phyloP scores from a whole-genome alignment of 1,140 invertebrate genomes.

The Cyclargus thomasi region DNA sequence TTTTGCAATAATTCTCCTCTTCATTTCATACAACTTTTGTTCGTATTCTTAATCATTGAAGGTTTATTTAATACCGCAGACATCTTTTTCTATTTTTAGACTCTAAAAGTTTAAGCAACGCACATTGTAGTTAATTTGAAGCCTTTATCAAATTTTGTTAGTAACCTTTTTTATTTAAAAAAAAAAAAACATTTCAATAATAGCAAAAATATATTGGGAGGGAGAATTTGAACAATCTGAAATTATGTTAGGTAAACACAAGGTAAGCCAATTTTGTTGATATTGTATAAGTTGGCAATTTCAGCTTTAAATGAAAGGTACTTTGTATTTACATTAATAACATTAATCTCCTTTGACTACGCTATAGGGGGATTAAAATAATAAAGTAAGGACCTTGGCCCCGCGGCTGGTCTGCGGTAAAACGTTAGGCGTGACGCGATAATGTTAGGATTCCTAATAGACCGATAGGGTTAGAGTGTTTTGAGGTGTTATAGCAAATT shows the following conservation, averaged over 20 bases:
- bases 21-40: constrained; percentile 16
- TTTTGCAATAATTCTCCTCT: constrained; percentile 13
- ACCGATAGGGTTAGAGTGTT: too few species aligned
- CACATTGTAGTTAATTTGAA: background rate
- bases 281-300: constrained; percentile 6
- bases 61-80: background rate
- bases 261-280: background rate
- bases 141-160: too few species aligned
- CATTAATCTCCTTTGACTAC: constrained; percentile 6
- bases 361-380: constrained; percentile 6
- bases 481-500: too few species aligned
- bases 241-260: background rate
- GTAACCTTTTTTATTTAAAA: too few species aligned
- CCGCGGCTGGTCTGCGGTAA: background rate
- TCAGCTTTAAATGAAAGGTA: background rate
- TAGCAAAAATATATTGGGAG: background rate
- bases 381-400: background rate
- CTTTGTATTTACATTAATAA: constrained; percentile 11
- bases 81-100: background rate
- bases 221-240: background rate
- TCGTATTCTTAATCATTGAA: background rate
- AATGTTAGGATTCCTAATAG: background rate
- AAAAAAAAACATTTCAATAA: background rate
- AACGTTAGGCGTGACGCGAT: background rate
- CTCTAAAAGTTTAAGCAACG: background rate